Conservation (phyloP, 2,888 invertebrate species). For the Mimas tiliae region DNA sequence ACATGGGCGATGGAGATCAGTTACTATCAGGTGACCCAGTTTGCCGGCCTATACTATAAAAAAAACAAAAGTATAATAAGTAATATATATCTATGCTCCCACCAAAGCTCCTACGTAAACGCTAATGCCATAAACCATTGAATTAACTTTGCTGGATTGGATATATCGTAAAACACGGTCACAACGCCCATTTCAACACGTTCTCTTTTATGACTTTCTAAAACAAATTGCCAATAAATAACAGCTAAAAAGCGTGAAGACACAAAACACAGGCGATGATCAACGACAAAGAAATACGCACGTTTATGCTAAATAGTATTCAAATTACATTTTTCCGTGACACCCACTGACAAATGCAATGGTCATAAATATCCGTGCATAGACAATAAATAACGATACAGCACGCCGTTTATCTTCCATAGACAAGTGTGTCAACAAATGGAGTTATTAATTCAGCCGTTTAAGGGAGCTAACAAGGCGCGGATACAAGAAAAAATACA, state of each 20-base stretch:
- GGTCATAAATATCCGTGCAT: conserved; percentile 40
- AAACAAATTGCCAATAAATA: conserved; percentile 7
- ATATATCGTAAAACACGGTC: neutral
- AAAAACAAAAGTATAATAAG: no score
- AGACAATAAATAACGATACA: conserved; percentile 34
- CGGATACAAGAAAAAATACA: conserved; percentile 11
- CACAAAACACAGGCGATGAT: conserved; percentile 17
- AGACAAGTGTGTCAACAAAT: conserved; percentile 45
- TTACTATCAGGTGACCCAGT: no score
- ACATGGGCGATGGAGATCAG: no score
- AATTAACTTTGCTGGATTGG: neutral
- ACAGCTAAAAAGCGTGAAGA: conserved; percentile 24
- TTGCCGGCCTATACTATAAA: no score
- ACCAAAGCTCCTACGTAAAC: no score
- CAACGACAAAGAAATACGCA: conserved; percentile 16
- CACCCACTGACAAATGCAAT: conserved; percentile 39
- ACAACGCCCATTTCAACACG: neutral
- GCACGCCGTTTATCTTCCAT: conserved; percentile 42
- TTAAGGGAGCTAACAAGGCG: conserved; percentile 22
- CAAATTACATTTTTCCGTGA: conserved; percentile 36
- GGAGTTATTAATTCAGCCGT: conserved; percentile 34
- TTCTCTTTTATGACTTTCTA: conserved; percentile 9
- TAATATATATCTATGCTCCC: no score
- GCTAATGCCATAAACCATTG: neutral
- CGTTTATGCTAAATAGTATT: conserved; percentile 23